A percentile compares a stretch with the other conserved stretches of the same genome.
These are phyloP conservation scores for Phyto melanocephala DNA, from an alignment of 2,888 invertebrate species.

Conservation along the genomic window DNA sequence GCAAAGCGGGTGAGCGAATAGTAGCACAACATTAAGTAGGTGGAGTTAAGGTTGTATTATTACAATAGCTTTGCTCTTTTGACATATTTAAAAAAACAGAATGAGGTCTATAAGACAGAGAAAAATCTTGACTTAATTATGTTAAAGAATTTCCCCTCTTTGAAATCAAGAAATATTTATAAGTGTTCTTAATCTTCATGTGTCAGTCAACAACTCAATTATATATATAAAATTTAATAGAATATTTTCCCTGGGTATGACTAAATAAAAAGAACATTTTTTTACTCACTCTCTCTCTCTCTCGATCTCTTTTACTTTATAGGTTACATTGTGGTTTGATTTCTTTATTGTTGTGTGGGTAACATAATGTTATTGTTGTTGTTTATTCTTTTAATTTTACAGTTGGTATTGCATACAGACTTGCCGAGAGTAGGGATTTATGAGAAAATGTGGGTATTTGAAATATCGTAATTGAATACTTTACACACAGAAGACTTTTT, in stretches of 20 bases:
- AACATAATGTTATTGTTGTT: conserved; percentile 45
- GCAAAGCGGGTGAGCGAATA: background rate
- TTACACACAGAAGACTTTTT: too few species aligned
- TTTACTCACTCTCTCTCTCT: background rate
- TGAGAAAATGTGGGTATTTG: too few species aligned
- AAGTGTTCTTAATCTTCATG: conserved; percentile 44
- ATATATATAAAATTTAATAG: conserved; percentile 18
- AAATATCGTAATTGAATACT: too few species aligned
- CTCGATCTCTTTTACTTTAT: too few species aligned
- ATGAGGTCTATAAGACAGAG: too few species aligned
- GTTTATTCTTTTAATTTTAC: too few species aligned
- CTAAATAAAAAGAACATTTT: too few species aligned
- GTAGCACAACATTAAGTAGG: background rate
- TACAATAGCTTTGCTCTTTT: background rate
- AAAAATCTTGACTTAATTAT: background rate
- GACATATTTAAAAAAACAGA: background rate
- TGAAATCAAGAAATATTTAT: background rate
- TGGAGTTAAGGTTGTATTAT: background rate
- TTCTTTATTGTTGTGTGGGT: too few species aligned
- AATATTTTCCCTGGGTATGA: too few species aligned
- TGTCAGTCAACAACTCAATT: conserved; percentile 63
- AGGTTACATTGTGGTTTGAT: too few species aligned
- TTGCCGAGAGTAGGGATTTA: too few species aligned
- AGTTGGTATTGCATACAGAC: too few species aligned
- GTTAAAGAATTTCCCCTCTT: conserved; percentile 26